phyloP scores from a whole-genome alignment of 2,797 vertebrate genomes.

The Enteromius anoplus region DNA sequence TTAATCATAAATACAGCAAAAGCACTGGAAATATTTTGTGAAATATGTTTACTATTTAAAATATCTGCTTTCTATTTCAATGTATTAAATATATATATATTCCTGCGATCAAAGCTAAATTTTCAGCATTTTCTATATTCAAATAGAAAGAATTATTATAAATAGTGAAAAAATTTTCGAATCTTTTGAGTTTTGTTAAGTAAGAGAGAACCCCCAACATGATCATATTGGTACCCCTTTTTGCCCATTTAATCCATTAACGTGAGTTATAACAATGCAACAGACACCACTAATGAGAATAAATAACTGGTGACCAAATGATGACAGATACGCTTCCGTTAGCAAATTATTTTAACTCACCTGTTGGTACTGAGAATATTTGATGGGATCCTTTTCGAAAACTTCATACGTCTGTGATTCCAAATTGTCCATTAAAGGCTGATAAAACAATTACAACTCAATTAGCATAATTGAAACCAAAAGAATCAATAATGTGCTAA shows the following conservation, averaged over 20 bases:
- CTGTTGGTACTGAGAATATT: slow-evolving; percentile 95
- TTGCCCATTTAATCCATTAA: background rate
- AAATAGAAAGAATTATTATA: no score
- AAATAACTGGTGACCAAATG: background rate
- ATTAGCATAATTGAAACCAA: background rate
- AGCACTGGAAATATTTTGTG: no score
- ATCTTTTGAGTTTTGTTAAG: no score
- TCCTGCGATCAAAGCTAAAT: no score
- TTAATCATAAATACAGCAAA: no score
- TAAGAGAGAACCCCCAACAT: no score
- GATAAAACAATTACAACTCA: slow-evolving; percentile 5
- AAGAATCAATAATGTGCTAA: background rate
- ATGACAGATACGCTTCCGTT: background rate
- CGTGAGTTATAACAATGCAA: background rate
- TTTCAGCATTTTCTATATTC: no score
- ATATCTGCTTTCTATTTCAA: no score
- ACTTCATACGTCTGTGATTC: slow-evolving; percentile 96
- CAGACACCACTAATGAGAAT: background rate
- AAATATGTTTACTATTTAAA: no score
- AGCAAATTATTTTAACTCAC: slow-evolving; percentile 66
- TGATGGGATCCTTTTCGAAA: slow-evolving; percentile 95
- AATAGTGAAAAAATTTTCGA: no score
- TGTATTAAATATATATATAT: no score
- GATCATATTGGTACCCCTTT: background rate
- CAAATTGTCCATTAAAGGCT: slow-evolving; percentile 96